These are phyloP conservation scores for Passer montanus DNA, from an alignment of 2,113 vertebrate species.

Conservation along the genomic window DNA sequence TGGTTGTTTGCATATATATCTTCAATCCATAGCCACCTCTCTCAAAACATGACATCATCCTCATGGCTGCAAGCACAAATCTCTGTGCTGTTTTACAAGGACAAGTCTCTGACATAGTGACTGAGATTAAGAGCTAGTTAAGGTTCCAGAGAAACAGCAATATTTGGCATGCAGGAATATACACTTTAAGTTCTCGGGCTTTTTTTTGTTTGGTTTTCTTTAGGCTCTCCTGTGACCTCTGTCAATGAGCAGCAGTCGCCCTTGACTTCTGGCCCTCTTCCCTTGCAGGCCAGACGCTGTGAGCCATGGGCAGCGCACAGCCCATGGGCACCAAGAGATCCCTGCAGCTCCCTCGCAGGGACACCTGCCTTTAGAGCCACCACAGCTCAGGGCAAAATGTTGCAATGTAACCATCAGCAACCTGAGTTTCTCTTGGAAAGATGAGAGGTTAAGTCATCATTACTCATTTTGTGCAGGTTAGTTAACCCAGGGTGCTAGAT, in stretches of 20 bases:
- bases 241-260: neutral
- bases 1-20: conserved; percentile 59
- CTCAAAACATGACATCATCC: conserved; percentile 40
- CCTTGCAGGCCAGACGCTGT: neutral
- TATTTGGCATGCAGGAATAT: neutral
- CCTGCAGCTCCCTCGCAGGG: neutral
- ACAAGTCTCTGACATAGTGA: neutral
- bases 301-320: accelerated
- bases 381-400: neutral
- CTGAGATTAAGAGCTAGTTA: neutral
- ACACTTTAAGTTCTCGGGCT: neutral
- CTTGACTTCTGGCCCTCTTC: neutral
- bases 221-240: neutral
- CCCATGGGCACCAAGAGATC: accelerated
- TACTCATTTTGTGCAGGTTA: neutral
- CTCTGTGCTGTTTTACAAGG: neutral
- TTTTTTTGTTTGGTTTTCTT: neutral
- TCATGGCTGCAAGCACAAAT: neutral
- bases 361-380: neutral
- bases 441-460: neutral
- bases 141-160: neutral
- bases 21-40: conserved; percentile 12
- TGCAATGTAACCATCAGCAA: neutral
- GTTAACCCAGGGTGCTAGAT: neutral
- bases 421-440: neutral